These are phyloP conservation scores for Drosophila bifasciata DNA, from an alignment of 1,140 invertebrate genomes.

Conservation along the genomic window DNA sequence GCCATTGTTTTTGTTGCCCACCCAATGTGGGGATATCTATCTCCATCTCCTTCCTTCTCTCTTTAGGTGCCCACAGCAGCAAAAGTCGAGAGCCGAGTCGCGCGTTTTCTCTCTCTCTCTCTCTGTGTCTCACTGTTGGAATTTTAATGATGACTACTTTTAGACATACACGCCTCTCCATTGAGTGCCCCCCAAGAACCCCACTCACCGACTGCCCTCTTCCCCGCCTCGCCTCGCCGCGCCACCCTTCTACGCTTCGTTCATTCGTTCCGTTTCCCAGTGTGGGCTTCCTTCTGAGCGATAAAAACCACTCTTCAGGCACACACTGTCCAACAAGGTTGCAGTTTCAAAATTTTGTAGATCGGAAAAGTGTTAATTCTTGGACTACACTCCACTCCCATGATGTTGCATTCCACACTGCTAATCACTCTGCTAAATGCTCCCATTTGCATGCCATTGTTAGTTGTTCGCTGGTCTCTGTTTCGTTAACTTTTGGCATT, in stretches of 20 bases:
- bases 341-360: slow-evolving; percentile 19
- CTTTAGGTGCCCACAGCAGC: slow-evolving; percentile 41
- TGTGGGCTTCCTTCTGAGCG: slow-evolving; percentile 47
- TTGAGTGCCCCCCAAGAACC: slow-evolving; percentile 34
- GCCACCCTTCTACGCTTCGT: not conserved
- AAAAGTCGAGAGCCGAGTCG: no score
- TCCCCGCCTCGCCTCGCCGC: not conserved
- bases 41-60: slow-evolving; percentile 18
- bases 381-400: slow-evolving; percentile 25
- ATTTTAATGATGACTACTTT: slow-evolving; percentile 82
- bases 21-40: not conserved
- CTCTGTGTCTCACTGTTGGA: slow-evolving; percentile 72
- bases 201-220: not conserved
- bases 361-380: slow-evolving; percentile 31
- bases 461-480: slow-evolving; percentile 31
- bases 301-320: slow-evolving; percentile 33
- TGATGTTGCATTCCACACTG: slow-evolving; percentile 24
- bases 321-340: slow-evolving; percentile 29
- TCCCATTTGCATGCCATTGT: slow-evolving; percentile 57
- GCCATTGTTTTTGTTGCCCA: slow-evolving; percentile 36
- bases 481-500: slow-evolving; percentile 73
- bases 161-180: slow-evolving; percentile 80
- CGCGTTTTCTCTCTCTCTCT: slow-evolving; percentile 10
- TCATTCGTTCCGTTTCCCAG: slow-evolving; percentile 6
- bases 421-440: slow-evolving; percentile 75